Base-by-base conservation (phyloP, 2,113 vertebrate species). In the Hippocampus guttulatus region DNA sequence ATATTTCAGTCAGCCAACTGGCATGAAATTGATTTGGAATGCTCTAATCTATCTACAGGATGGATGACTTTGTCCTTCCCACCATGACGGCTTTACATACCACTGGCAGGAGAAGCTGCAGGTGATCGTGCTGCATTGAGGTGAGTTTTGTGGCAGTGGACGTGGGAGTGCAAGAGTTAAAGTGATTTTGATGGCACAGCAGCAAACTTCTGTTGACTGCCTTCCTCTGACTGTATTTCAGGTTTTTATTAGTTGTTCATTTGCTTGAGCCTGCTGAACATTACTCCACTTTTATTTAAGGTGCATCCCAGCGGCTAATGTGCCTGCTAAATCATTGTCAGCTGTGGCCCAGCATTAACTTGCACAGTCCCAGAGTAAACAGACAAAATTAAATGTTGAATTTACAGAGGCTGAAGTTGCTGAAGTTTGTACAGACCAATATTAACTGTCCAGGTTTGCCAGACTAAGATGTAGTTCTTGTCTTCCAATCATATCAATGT, bases 301-400 rank as follows among this genome's bases (percentile, higher is more conserved):
- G 63, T 64, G 40, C n/a, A 43, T 71, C 58, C 64, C 45, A 58
- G 30, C 45, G 38, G 38, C 55, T 61, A 4, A 45, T 40, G 52
- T 15, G 21, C 25, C 20, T 64, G 21, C 63, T 64, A 64, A 64
- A 64, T 64, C 63, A 23, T 64, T 64, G 38, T 41, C 58, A 61
- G 58, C 27, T 18, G 27, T 8, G 8, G 27, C 58, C 27, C 16
- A 9, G 16, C 58, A 2, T 33, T 33, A 3, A 33, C 58, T 61
- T 18, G 11, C 27, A 18, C 6, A 30, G 63, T 64, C 40, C 58
- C 58, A 18, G 67, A 76, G 76, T 69, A 71, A 68, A 78, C 72
- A 69, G n/a, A 76, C 62, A 61, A 77, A 65, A 75, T 64, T 64
- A 43, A 64, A 40, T 43, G 38, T 23, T 43, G 38, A 43, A 23